These are phyloP conservation scores for Leptobrachium ailaonicum DNA, from an alignment of 2,113 vertebrate genomes.

Conservation along the genomic window DNA sequence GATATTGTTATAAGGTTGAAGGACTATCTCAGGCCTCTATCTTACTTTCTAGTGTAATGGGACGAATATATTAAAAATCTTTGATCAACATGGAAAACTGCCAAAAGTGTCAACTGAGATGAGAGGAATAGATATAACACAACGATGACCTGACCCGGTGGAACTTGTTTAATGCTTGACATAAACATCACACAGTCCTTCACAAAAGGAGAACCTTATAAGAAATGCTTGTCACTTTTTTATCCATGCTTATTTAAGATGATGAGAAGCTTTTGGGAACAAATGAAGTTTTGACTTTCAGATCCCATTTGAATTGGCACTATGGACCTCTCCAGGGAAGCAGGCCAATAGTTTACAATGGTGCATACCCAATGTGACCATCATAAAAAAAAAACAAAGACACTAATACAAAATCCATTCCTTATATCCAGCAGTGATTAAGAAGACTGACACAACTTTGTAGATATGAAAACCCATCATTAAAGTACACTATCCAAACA, in stretches of 20 bases:
- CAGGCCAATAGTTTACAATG: constrained; percentile 45
- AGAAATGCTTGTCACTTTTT: constrained; percentile 39
- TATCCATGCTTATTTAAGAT: constrained; percentile 44
- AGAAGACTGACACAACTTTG: constrained; percentile 45
- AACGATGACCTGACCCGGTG: constrained; percentile 38
- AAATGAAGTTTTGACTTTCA: constrained; percentile 50
- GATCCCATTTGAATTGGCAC: constrained; percentile 47
- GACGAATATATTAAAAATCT: constrained; percentile 46
- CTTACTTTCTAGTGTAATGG: constrained; percentile 42
- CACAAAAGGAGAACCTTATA: constrained; percentile 33
- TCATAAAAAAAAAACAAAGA: constrained; percentile 24
- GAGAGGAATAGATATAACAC: constrained; percentile 36
- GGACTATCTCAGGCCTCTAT: constrained; percentile 38
- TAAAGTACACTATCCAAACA: constrained; percentile 46
- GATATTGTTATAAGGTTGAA: constrained; percentile 49
- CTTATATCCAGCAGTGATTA: constrained; percentile 44
- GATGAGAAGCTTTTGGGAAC: constrained; percentile 48
- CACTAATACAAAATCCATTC: constrained; percentile 42
- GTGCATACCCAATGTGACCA: constrained; percentile 34
- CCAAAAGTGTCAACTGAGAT: constrained; percentile 47
- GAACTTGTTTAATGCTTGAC: constrained; percentile 44
- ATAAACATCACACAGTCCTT: constrained; percentile 44
- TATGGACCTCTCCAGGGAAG: constrained; percentile 48
- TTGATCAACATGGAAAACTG: constrained; percentile 49
- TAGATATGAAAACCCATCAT: constrained; percentile 49